Conservation (phyloP, 2,888 invertebrate genomes). For the Abscondita cerata region DNA sequence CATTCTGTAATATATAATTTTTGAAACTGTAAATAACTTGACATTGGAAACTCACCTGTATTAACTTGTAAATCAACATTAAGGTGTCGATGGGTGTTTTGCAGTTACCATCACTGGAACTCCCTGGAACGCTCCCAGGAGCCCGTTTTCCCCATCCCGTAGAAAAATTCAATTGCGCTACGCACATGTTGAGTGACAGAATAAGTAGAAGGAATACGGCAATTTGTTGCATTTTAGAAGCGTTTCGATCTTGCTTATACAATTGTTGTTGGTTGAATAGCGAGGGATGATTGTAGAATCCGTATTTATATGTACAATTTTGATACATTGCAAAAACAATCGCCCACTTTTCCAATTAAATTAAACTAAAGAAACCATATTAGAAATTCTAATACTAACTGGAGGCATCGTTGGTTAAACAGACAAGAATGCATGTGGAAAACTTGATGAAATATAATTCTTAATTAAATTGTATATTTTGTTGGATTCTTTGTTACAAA, state of each 20-base stretch:
- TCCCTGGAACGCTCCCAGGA: slow-evolving; percentile 35
- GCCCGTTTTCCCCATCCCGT: slow-evolving; percentile 56
- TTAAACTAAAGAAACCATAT: slow-evolving; percentile 33
- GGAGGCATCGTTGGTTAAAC: not conserved
- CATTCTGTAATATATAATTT: slow-evolving; percentile 50
- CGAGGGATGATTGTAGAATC: not conserved
- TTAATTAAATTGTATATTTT: slow-evolving; percentile 6
- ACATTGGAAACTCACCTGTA: slow-evolving; percentile 59
- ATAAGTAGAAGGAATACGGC: slow-evolving; percentile 41
- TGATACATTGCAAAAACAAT: slow-evolving; percentile 3
- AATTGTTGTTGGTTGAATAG: not conserved
- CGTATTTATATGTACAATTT: slow-evolving; percentile 24
- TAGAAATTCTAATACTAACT: slow-evolving; percentile 27
- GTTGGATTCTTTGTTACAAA: slow-evolving; percentile 1
- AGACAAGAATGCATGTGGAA: slow-evolving; percentile 15
- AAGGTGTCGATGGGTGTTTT: slow-evolving; percentile 63
- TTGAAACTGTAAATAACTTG: not conserved
- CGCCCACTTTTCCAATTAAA: slow-evolving; percentile 33
- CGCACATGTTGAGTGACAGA: slow-evolving; percentile 44
- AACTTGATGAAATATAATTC: not conserved
- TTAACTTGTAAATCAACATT: slow-evolving; percentile 65
- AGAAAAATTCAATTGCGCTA: slow-evolving; percentile 55
- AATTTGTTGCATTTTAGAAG: slow-evolving; percentile 37
- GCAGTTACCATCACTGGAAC: slow-evolving; percentile 56
- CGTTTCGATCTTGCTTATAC: not conserved